phyloP scores from a whole-genome alignment of 2,888 invertebrate species.

The Hydrotaea diabolus region DNA sequence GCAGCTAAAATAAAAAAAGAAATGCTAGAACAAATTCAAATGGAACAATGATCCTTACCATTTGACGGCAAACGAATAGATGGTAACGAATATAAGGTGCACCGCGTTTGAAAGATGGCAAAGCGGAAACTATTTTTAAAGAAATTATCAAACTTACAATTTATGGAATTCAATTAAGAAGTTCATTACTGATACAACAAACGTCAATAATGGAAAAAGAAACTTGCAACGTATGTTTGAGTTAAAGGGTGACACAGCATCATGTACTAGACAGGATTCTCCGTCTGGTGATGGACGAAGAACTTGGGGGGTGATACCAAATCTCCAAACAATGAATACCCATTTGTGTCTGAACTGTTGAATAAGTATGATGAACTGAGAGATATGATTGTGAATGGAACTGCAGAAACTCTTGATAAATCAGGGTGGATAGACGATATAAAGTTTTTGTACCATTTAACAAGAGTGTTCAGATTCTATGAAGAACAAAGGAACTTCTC shows the following conservation, averaged over 20 bases:
- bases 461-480: conserved; percentile 17
- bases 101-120: neutral
- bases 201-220: neutral
- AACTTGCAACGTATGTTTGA: no score
- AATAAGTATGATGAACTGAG: neutral
- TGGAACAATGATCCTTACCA: conserved; percentile 1
- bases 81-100: neutral
- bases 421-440: neutral
- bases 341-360: no score
- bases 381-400: neutral
- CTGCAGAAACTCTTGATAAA: conserved; percentile 8
- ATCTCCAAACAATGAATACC: conserved; percentile 1
- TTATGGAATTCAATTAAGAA: neutral
- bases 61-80: conserved; percentile 8
- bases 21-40: neutral
- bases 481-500: conserved; percentile 4
- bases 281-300: conserved; percentile 15
- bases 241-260: neutral
- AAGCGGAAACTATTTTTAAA: neutral
- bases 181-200: no score
- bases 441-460: neutral
- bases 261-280: neutral
- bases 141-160: neutral
- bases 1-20: neutral
- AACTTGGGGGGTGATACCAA: conserved; percentile 6